A percentile compares a stretch with the other conserved stretches of the same genome.
These are phyloP conservation scores for Yoshiicerus persimilis DNA, from an alignment of 1,140 invertebrate species.

Conservation along the genomic window DNA sequence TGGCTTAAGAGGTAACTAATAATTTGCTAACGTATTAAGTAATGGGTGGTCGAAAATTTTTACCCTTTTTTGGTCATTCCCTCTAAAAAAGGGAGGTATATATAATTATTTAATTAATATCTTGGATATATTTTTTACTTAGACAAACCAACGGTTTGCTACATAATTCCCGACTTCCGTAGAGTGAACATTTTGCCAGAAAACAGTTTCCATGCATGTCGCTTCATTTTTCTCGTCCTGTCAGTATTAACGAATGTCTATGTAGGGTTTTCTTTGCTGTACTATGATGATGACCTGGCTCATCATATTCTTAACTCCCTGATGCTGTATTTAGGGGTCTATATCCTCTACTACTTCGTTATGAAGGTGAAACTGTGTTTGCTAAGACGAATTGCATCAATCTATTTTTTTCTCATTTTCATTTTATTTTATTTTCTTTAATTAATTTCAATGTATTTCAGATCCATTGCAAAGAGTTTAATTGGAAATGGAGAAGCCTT, in stretches of 20 bases:
- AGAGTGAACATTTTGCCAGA: background rate
- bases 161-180: background rate
- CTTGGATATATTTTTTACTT: background rate
- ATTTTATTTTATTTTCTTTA: background rate
- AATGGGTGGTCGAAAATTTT: too few relatives aligned
- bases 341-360: background rate
- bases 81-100: background rate
- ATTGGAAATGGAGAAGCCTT: too few relatives aligned
- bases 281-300: background rate
- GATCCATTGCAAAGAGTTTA: too few relatives aligned
- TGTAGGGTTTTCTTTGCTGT: background rate
- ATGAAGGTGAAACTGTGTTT: background rate
- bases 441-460: background rate
- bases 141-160: background rate
- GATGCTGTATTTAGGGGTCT: background rate
- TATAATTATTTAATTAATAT: background rate
- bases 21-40: background rate
- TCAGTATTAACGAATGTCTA: background rate
- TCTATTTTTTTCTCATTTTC: background rate
- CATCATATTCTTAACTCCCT: background rate
- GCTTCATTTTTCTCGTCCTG: background rate
- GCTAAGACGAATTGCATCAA: background rate
- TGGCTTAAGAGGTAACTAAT: background rate
- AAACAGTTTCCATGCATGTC: background rate
- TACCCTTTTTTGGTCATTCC: background rate